These are phyloP conservation scores for Bergia puertoricense DNA, from an alignment of 92 coral and sea anemone species.

Conservation along the genomic window DNA sequence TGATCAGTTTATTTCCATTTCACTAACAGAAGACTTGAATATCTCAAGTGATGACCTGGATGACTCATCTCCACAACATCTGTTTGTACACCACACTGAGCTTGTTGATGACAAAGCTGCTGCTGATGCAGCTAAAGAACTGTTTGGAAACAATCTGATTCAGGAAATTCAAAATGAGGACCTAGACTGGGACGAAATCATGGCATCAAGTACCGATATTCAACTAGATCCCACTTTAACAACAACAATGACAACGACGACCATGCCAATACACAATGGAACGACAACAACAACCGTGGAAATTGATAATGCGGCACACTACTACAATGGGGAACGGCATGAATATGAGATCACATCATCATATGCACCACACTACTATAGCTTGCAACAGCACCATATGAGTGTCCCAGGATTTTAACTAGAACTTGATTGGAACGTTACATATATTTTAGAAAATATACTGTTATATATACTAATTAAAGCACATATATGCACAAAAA, in stretches of 20 bases:
- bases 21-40: conserved; percentile 79
- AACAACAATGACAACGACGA: conserved; percentile 63
- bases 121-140: conserved; percentile 98
- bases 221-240: conserved; percentile 79
- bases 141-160: conserved; percentile 93
- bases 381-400: conserved; percentile 75
- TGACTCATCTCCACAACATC: conserved; percentile 49
- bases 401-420: conserved; percentile 78
- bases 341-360: conserved; percentile 69
- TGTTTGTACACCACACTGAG: conserved; percentile 52
- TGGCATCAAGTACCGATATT: conserved; percentile 87
- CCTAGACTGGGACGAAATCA: conserved; percentile 97
- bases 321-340: conserved; percentile 71
- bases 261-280: conserved; percentile 58
- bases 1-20: background rate
- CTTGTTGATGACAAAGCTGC: conserved; percentile 84
- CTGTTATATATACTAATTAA: conserved; percentile 8
- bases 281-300: conserved; percentile 92
- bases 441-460: conserved; percentile 35
- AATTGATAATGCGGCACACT: conserved; percentile 92
- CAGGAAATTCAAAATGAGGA: conserved; percentile 97
- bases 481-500: conserved; percentile 22
- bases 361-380: conserved; percentile 71
- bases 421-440: conserved; percentile 24
- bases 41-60: conserved; percentile 87